Conservation (phyloP, 2,797 vertebrate species). For the Macropus fuliginosus region DNA sequence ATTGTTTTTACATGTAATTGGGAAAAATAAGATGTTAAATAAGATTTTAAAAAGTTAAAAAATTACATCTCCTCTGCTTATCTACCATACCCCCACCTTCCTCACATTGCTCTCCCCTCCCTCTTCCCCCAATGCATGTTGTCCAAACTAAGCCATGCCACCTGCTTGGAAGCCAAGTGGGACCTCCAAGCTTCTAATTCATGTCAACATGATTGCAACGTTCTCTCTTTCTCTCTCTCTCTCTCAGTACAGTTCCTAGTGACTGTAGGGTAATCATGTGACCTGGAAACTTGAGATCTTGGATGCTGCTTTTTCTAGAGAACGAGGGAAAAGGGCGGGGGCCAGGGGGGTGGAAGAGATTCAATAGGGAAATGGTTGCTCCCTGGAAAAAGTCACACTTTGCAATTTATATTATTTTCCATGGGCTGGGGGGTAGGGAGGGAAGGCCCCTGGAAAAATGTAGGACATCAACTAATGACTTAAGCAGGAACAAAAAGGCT, state of each 20-base stretch:
- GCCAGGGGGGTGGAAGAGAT: not conserved
- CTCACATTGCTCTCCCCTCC: not conserved
- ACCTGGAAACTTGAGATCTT: constrained; percentile 50
- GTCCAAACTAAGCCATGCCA: not conserved
- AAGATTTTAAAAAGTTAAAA: too few relatives aligned
- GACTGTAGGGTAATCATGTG: constrained; percentile 25
- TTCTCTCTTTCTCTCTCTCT: not conserved
- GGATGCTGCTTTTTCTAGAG: constrained; percentile 44
- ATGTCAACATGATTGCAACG: not conserved
- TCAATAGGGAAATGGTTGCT: not conserved
- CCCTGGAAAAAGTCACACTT: constrained; percentile 25
- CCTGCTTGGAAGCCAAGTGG: not conserved
- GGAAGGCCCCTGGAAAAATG: constrained; percentile 61
- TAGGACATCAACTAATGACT: constrained; percentile 72
- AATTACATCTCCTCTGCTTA: not conserved
- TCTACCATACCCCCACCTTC: constrained; percentile 5
- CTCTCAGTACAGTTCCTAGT: not conserved
- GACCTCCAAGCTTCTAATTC: constrained; percentile 2
- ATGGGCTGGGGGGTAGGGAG: not conserved
- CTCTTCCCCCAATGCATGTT: not conserved
- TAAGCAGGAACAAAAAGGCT: constrained; percentile 70
- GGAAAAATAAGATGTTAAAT: too few relatives aligned
- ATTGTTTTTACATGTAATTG: too few relatives aligned
- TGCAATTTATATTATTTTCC: not conserved
- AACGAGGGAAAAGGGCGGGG: not conserved